These are phyloP conservation scores for Characodon lateralis DNA, from an alignment of 2,797 vertebrate genomes.

Conservation along the genomic window DNA sequence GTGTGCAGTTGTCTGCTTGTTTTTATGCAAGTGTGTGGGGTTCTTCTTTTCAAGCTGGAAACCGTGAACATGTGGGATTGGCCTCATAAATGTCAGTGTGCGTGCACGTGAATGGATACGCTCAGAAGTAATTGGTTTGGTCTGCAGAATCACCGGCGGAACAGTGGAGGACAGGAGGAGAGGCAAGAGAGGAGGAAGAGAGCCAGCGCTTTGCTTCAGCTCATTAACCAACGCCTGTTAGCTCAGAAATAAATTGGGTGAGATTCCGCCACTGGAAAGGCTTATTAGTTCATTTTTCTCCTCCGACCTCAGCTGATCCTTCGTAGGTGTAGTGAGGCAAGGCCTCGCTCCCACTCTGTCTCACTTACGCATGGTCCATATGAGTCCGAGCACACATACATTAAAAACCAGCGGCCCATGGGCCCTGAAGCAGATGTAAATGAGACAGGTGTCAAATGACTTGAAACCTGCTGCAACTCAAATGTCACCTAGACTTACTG, in stretches of 20 bases:
- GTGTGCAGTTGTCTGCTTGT: not conserved
- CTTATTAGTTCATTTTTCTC: constrained; percentile 79
- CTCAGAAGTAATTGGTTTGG: constrained; percentile 70
- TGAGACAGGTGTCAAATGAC: constrained; percentile 68
- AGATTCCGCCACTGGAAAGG: constrained; percentile 76
- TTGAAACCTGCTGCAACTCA: constrained; percentile 51
- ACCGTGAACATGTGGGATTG: constrained; percentile 39
- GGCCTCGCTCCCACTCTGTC: constrained; percentile 52
- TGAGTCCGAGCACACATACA: constrained; percentile 33
- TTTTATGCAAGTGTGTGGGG: constrained; percentile 4
- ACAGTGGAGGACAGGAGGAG: constrained; percentile 62
- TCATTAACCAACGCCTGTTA: constrained; percentile 84
- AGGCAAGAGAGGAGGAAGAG: constrained; percentile 52
- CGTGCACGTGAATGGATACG: constrained; percentile 42
- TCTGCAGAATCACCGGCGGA: constrained; percentile 64
- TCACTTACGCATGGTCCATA: constrained; percentile 50
- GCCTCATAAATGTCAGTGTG: constrained; percentile 32
- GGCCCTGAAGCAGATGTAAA: constrained; percentile 67
- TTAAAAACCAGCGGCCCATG: constrained; percentile 43
- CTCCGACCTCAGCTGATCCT: constrained; percentile 65
- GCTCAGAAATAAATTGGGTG: constrained; percentile 81
- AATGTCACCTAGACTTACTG: constrained; percentile 63
- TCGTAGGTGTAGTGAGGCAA: constrained; percentile 65
- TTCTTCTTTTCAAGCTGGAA: constrained; percentile 9
- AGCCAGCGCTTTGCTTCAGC: constrained; percentile 77